These are phyloP conservation scores for Sebastes kiyomatsui DNA, from an alignment of 2,797 vertebrate genomes.

Conservation along the genomic window DNA sequence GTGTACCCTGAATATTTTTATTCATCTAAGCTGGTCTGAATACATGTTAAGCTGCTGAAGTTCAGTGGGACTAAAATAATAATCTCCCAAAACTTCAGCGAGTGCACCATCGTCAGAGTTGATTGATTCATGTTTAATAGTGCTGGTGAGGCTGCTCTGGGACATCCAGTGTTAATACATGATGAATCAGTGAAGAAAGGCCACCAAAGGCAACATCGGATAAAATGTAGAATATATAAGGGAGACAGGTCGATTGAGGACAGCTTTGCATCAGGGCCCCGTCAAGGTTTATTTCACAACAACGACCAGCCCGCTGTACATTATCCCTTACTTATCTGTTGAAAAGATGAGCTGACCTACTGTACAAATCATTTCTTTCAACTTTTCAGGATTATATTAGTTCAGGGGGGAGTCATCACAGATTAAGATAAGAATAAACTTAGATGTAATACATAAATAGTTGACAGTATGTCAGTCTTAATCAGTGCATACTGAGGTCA, in stretches of 20 bases:
- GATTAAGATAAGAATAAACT: constrained; percentile 32
- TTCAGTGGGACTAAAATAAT: constrained; percentile 9
- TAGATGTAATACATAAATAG: constrained; percentile 20
- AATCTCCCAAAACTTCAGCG: background rate
- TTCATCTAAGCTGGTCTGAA: constrained; percentile 12
- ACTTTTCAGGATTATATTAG: constrained; percentile 36
- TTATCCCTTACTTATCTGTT: constrained; percentile 24
- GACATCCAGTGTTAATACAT: background rate
- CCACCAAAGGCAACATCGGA: background rate
- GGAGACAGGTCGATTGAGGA: too few relatives aligned
- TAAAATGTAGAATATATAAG: constrained; percentile 3
- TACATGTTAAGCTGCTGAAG: constrained; percentile 27
- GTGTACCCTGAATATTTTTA: constrained; percentile 5
- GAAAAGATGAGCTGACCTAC: constrained; percentile 33
- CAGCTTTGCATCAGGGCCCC: too few relatives aligned
- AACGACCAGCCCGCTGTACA: too few relatives aligned
- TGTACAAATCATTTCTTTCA: constrained; percentile 6
- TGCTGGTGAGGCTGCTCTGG: background rate
- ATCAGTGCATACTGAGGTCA: constrained; percentile 2
- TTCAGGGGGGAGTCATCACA: background rate
- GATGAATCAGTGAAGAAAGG: constrained; percentile 5
- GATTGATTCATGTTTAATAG: constrained; percentile 7
- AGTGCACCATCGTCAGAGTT: background rate
- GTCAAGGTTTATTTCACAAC: too few relatives aligned
- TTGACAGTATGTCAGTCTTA: constrained; percentile 2